phyloP scores from a whole-genome alignment of 2,797 vertebrate genomes.

The Micrastur ruficollis region DNA sequence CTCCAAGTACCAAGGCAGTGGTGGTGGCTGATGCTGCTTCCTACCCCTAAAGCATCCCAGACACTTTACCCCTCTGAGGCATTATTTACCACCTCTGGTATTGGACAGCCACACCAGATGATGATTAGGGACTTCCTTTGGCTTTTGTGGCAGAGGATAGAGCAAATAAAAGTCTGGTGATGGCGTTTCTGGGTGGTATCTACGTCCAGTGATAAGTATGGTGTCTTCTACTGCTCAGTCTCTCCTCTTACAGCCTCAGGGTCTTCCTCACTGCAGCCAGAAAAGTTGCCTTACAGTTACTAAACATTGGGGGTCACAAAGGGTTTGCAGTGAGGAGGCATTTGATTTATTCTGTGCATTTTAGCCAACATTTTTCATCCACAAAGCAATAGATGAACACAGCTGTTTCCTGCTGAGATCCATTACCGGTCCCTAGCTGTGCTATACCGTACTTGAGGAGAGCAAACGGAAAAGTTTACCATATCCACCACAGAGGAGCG shows the following conservation, averaged over 20 bases:
- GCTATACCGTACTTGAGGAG: background rate
- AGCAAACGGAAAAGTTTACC: background rate
- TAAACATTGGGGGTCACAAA: background rate
- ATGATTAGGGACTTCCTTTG: background rate
- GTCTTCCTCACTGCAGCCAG: background rate
- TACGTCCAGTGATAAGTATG: background rate
- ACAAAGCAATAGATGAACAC: background rate
- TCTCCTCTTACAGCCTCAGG: background rate
- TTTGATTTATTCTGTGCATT: background rate
- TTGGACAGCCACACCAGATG: background rate
- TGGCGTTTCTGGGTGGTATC: background rate
- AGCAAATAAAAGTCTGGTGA: background rate
- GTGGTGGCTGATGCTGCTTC: background rate
- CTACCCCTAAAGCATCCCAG: background rate
- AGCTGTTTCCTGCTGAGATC: constrained; percentile 19
- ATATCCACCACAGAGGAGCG: background rate
- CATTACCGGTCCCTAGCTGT: background rate
- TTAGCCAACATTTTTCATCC: background rate
- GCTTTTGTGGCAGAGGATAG: background rate
- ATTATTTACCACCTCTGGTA: background rate
- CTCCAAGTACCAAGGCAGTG: background rate
- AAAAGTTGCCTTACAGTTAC: background rate
- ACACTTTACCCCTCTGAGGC: background rate
- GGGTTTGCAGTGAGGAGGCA: background rate
- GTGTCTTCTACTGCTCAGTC: background rate